A percentile compares a stretch with the other conserved stretches of the same genome.
These are phyloP conservation scores for Cyanoliseus patagonus DNA, from an alignment of 2,113 vertebrate species.

Conservation along the genomic window DNA sequence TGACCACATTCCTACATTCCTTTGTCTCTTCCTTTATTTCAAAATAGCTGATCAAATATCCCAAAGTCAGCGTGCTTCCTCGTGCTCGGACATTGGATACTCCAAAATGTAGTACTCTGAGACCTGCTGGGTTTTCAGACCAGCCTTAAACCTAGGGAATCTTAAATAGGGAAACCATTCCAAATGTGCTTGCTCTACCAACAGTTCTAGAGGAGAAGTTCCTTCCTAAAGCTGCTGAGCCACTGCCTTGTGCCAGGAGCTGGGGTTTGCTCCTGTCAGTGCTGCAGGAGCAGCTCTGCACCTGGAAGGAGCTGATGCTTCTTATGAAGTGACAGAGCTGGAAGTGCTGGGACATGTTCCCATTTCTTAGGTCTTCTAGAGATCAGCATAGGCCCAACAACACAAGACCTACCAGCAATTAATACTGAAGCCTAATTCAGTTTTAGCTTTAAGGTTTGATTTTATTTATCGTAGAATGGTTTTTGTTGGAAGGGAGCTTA, in stretches of 20 bases:
- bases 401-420: background rate
- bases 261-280: background rate
- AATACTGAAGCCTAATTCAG: background rate
- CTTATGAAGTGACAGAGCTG: background rate
- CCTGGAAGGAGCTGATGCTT: background rate
- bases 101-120: background rate
- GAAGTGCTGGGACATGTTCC: background rate
- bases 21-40: background rate
- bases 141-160: background rate
- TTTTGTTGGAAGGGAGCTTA: background rate
- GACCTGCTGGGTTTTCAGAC: background rate
- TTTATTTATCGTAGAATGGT: background rate
- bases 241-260: background rate
- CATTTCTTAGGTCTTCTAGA: background rate
- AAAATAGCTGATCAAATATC: background rate
- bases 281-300: background rate
- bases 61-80: background rate
- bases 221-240: background rate
- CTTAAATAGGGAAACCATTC: background rate
- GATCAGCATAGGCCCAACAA: accelerated
- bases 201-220: accelerated
- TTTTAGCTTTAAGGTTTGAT: background rate
- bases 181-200: background rate
- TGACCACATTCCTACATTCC: background rate
- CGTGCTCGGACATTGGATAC: background rate